These are phyloP conservation scores for Agrypnus murinus DNA, from an alignment of 2,888 invertebrate species.

Conservation along the genomic window DNA sequence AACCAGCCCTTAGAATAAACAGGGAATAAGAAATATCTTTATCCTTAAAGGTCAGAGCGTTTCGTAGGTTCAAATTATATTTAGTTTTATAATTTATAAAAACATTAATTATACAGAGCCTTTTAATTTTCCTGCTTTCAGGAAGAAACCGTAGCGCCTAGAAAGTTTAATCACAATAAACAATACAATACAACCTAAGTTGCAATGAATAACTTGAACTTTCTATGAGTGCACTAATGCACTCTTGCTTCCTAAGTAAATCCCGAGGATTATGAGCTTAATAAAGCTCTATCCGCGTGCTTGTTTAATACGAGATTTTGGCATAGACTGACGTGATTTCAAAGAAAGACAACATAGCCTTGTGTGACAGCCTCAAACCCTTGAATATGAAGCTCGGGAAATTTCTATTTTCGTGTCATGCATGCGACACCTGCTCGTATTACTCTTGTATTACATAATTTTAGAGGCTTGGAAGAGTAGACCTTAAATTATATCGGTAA, in stretches of 20 bases:
- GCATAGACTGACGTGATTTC: slow-evolving; percentile 16
- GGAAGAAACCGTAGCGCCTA: slow-evolving; percentile 2
- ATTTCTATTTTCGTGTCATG: slow-evolving; percentile 11
- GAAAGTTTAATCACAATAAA: slow-evolving; percentile 10
- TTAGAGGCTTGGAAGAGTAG: background rate
- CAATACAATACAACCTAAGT: slow-evolving; percentile 15
- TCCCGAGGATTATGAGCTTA: slow-evolving; percentile 2
- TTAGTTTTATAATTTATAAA: slow-evolving; percentile 15
- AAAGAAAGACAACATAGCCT: background rate
- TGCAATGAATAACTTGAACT: background rate
- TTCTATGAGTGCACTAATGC: slow-evolving; percentile 9
- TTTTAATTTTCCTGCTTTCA: slow-evolving; percentile 12
- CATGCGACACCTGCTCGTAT: slow-evolving; percentile 8
- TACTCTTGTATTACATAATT: background rate
- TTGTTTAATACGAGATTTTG: slow-evolving; percentile 13
- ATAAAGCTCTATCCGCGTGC: background rate
- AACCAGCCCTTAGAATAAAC: background rate
- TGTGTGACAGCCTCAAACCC: slow-evolving; percentile 12
- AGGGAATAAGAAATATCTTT: background rate
- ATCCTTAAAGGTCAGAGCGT: background rate
- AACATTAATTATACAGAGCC: slow-evolving; percentile 5
- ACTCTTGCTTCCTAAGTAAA: background rate
- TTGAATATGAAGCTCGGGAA: slow-evolving; percentile 8
- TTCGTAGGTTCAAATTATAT: slow-evolving; percentile 14
- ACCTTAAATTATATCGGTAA: background rate